Conservation (phyloP, 2,888 invertebrate genomes). For the Poecilobothrus nobilitatus region DNA sequence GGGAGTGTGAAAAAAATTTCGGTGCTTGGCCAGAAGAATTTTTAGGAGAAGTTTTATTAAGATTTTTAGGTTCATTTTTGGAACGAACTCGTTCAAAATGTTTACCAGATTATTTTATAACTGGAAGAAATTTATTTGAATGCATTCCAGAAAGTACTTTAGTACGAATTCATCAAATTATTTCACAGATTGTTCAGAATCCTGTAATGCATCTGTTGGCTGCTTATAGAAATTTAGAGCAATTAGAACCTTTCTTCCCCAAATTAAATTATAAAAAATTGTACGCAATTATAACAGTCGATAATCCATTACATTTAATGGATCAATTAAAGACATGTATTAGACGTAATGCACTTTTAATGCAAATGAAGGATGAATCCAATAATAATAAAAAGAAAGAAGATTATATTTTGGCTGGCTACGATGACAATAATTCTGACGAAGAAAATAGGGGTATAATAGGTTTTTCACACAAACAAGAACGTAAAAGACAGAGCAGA, state of each 20-base stretch:
- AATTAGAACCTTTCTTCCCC: slow-evolving; percentile 57
- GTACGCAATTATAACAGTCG: slow-evolving; percentile 47
- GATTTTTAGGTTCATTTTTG: slow-evolving; percentile 57
- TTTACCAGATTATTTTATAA: slow-evolving; percentile 66
- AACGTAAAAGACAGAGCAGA: slow-evolving; percentile 34
- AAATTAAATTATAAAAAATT: slow-evolving; percentile 52
- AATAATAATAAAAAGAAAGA: not conserved
- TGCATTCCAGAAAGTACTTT: slow-evolving; percentile 58
- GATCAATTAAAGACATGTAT: not conserved
- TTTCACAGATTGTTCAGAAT: slow-evolving; percentile 61
- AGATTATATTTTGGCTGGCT: not conserved
- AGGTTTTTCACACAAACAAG: slow-evolving; percentile 47
- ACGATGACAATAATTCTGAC: slow-evolving; percentile 27
- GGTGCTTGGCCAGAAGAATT: slow-evolving; percentile 66
- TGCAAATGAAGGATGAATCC: not conserved
- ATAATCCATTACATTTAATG: slow-evolving; percentile 45
- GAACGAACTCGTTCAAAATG: slow-evolving; percentile 52
- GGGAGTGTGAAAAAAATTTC: slow-evolving; percentile 66
- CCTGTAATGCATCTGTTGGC: slow-evolving; percentile 62
- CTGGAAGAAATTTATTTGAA: slow-evolving; percentile 62
- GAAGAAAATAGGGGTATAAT: slow-evolving; percentile 41
- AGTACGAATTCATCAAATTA: slow-evolving; percentile 54
- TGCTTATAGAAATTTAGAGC: slow-evolving; percentile 60
- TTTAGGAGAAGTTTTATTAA: slow-evolving; percentile 57
- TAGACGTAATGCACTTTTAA: slow-evolving; percentile 16